Evolutionary conservation across 2,113 vertebrate species (phyloP).

Genomic region (Ceuthmochares aereus): DNA sequence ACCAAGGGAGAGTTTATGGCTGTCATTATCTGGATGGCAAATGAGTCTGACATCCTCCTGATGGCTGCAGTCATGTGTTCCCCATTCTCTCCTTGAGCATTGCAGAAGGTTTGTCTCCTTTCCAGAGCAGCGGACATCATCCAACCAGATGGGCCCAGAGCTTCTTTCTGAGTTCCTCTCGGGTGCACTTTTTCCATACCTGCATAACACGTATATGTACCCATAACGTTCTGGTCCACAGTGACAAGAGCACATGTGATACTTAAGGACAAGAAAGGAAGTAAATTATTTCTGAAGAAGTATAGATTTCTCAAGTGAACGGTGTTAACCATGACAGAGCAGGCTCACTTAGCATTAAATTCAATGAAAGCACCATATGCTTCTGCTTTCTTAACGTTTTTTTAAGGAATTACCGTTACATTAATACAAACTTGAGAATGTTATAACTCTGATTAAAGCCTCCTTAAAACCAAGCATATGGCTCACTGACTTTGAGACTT

Average conservation of each 20-base stretch:
- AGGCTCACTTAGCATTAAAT: not conserved
- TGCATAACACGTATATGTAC: not conserved
- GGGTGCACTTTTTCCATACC: constrained; percentile 78
- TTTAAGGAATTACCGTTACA: not conserved
- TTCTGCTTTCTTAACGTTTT: not conserved
- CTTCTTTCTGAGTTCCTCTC: constrained; percentile 74
- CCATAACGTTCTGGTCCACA: not conserved
- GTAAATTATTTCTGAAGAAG: not conserved
- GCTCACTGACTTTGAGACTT: not conserved
- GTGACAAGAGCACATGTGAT: not conserved
- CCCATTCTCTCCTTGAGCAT: constrained; percentile 86
- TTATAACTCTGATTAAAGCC: not conserved
- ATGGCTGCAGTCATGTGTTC: constrained; percentile 89
- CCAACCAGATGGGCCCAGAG: constrained; percentile 86
- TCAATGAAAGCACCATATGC: not conserved
- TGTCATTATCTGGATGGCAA: constrained; percentile 79
- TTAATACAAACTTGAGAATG: not conserved
- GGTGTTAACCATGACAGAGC: not conserved
- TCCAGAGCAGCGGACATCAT: constrained; percentile 91
- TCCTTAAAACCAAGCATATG: not conserved
- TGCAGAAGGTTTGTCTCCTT: constrained; percentile 85
- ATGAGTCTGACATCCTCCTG: constrained; percentile 85
- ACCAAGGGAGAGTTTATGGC: constrained; percentile 78
- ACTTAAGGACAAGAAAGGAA: not conserved
- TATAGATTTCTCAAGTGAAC: not conserved